Evolutionary conservation across 2,797 vertebrate genomes (phyloP).

Genomic region (Lepilemur septentrionalis): DNA sequence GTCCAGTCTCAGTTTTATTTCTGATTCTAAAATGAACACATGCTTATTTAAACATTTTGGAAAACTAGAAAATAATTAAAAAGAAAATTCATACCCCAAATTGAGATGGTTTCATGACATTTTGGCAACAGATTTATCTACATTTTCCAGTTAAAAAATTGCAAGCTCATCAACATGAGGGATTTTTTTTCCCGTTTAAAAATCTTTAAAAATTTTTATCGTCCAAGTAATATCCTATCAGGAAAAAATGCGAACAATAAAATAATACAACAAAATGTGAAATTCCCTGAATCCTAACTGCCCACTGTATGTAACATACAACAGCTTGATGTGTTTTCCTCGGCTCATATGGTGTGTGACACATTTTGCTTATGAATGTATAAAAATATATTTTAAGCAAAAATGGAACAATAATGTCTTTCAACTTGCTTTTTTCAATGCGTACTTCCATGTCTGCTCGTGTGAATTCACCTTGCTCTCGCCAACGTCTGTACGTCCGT

Average conservation of each 20-base stretch:
- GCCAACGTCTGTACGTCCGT: too few relatives aligned
- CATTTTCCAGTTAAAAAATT: neutral
- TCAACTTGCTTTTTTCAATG: neutral
- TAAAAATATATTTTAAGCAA: neutral
- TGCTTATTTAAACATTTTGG: neutral
- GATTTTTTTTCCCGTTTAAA: neutral
- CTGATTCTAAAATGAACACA: neutral
- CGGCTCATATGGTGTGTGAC: neutral
- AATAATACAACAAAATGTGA: neutral
- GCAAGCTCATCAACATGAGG: neutral
- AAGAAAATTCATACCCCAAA: neutral
- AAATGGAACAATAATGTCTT: neutral
- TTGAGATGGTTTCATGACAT: neutral
- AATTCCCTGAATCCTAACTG: neutral
- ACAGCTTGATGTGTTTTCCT: neutral
- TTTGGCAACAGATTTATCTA: neutral
- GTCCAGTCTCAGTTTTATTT: neutral
- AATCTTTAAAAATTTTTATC: neutral
- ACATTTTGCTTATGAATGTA: neutral
- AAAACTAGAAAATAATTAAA: slow-evolving; percentile 34
- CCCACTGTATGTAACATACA: neutral
- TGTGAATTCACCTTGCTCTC: neutral
- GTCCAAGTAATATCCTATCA: neutral
- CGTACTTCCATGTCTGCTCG: neutral
- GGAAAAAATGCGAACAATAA: neutral